Percentiles rank a stretch among this genome's conserved stretches.
phyloP scores from a whole-genome alignment of 2,888 invertebrate genomes.

The Drosophila multiciliata region DNA sequence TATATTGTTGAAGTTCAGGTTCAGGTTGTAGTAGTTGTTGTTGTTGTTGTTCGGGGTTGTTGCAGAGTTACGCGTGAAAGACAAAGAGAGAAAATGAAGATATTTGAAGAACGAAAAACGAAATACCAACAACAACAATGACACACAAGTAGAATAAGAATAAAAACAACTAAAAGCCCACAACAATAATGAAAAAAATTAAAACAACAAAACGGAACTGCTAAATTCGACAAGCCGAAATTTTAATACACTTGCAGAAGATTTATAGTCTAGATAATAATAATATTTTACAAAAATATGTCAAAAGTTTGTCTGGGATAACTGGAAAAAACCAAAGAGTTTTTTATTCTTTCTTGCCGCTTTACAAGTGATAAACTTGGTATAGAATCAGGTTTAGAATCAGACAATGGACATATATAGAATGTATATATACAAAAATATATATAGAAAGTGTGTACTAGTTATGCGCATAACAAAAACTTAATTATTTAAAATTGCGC shows the following conservation, averaged over 20 bases:
- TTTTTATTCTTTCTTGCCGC: not conserved
- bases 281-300: not conserved
- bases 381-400: not conserved
- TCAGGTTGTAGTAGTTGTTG: conserved; percentile 24
- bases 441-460: not conserved
- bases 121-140: conserved; percentile 74
- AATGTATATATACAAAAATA: not conserved
- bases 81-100: conserved; percentile 82
- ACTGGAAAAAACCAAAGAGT: not conserved
- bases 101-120: conserved; percentile 79
- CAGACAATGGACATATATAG: not conserved
- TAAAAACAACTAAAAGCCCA: conserved; percentile 39
- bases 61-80: conserved; percentile 60
- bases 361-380: not conserved
- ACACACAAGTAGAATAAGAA: conserved; percentile 41
- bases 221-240: not conserved
- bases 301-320: not conserved
- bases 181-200: conserved; percentile 17
- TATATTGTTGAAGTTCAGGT: conserved; percentile 38
- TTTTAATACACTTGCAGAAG: not conserved
- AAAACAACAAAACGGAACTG: not conserved
- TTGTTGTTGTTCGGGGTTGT: conserved; percentile 42
- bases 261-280: not conserved
- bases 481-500: not conserved
- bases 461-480: not conserved